Evolutionary conservation across 2,888 invertebrate genomes (phyloP).

Genomic region (Drosophila mayaguana): DNA sequence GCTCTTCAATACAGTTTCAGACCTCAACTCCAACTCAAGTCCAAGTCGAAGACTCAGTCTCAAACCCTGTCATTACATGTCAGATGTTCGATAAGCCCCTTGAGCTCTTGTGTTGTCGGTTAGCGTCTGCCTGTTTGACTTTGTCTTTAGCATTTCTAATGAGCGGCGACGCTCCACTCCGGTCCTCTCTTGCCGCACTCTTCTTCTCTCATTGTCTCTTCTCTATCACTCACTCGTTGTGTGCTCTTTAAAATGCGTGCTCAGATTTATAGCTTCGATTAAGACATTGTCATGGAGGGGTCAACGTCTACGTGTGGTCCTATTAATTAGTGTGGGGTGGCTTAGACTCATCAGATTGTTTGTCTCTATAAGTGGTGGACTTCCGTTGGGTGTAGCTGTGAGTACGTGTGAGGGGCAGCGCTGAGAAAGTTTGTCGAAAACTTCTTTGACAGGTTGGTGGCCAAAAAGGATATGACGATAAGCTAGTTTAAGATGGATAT

Average conservation of each 20-base stretch:
- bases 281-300: conserved; percentile 56
- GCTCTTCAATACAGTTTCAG: neutral
- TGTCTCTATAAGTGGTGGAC: conserved; percentile 53
- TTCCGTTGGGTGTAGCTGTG: conserved; percentile 42
- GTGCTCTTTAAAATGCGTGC: conserved; percentile 67
- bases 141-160: conserved; percentile 70
- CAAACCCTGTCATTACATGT: conserved; percentile 57
- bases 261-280: conserved; percentile 64
- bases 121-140: conserved; percentile 66
- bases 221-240: conserved; percentile 18
- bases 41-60: conserved; percentile 1
- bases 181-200: neutral
- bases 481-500: neutral
- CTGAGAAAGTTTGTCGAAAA: conserved; percentile 43
- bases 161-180: conserved; percentile 26
- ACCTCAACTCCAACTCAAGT: neutral
- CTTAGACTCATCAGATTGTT: conserved; percentile 48
- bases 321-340: conserved; percentile 55
- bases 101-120: conserved; percentile 53
- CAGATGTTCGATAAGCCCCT: conserved; percentile 70
- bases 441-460: conserved; percentile 44
- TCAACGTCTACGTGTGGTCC: conserved; percentile 60
- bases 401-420: neutral
- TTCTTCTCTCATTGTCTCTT: neutral
- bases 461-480: conserved; percentile 10